Evolutionary conservation across 2,888 invertebrate genomes (phyloP).

Genomic region (Drosophila paranaensis): DNA sequence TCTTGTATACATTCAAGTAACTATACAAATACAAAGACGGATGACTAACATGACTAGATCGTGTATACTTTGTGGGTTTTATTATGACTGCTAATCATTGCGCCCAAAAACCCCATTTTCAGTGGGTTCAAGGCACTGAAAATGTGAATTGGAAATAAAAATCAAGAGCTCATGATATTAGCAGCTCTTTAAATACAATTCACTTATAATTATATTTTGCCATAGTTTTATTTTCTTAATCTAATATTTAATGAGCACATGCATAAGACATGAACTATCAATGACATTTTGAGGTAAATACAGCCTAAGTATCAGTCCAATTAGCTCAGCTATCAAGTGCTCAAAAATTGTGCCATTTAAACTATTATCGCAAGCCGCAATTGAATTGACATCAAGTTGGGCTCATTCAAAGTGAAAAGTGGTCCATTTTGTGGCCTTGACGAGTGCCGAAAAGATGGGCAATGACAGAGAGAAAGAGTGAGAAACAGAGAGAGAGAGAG

Average conservation of each 20-base stretch:
- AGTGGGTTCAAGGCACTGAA: too few species aligned
- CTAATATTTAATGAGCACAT: background rate
- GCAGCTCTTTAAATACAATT: too few species aligned
- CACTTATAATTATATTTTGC: too few species aligned
- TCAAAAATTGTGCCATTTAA: slow-evolving; percentile 1
- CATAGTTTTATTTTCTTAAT: too few species aligned
- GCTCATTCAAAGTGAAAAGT: slow-evolving; percentile 21
- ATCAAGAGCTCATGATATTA: too few species aligned
- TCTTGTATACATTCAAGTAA: too few species aligned
- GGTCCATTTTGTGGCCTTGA: slow-evolving; percentile 35
- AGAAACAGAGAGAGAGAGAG: background rate
- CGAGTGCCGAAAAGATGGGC: background rate
- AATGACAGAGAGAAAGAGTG: background rate
- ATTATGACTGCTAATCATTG: too few species aligned
- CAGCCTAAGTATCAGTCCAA: background rate
- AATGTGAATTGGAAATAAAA: too few species aligned
- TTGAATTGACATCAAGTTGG: slow-evolving; percentile 24
- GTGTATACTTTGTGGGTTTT: too few species aligned
- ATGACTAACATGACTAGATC: too few species aligned
- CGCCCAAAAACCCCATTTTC: too few species aligned
- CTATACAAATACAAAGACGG: too few species aligned
- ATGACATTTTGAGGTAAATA: background rate
- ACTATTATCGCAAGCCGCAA: slow-evolving; percentile 8
- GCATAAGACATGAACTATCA: background rate
- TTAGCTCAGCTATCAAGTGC: background rate